These are phyloP conservation scores for Stichodactyla mertensii DNA, from an alignment of 64 coral and sea anemone genomes.

Conservation along the genomic window DNA sequence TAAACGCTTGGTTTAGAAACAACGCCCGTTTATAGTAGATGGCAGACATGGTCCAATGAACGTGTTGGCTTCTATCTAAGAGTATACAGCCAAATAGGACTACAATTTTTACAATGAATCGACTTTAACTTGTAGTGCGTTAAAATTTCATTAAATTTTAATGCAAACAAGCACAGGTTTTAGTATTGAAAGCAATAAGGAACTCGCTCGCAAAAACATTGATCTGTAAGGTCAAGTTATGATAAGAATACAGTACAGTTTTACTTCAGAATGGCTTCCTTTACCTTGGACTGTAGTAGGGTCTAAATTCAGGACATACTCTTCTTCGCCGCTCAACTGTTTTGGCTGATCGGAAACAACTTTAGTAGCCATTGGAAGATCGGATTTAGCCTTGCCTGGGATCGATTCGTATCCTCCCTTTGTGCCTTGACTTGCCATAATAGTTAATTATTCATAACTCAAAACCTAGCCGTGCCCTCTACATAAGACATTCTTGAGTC, in stretches of 20 bases:
- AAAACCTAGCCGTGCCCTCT: not conserved
- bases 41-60: not conserved
- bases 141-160: not conserved
- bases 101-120: not conserved
- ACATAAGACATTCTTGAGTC: not conserved
- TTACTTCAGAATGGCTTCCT: not conserved
- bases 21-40: not conserved
- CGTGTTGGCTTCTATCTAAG: not conserved
- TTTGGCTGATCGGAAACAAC: slow-evolving; percentile 25
- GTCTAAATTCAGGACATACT: slow-evolving; percentile 59
- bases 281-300: slow-evolving; percentile 36
- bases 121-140: not conserved
- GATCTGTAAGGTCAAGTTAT: not conserved
- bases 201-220: not conserved
- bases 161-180: not conserved
- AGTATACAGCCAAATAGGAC: not conserved
- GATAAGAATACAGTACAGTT: not conserved
- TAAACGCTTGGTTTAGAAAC: not conserved
- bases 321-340: slow-evolving; percentile 36
- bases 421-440: slow-evolving; percentile 1
- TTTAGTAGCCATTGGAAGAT: not conserved
- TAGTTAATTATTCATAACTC: slow-evolving; percentile 24
- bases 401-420: slow-evolving; percentile 43
- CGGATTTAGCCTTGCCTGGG: slow-evolving; percentile 28
- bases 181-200: not conserved